Percentiles rank a stretch among this genome's conserved stretches.
phyloP scores from a whole-genome alignment of 2,888 invertebrate genomes.

The Brachypterus glaber region DNA sequence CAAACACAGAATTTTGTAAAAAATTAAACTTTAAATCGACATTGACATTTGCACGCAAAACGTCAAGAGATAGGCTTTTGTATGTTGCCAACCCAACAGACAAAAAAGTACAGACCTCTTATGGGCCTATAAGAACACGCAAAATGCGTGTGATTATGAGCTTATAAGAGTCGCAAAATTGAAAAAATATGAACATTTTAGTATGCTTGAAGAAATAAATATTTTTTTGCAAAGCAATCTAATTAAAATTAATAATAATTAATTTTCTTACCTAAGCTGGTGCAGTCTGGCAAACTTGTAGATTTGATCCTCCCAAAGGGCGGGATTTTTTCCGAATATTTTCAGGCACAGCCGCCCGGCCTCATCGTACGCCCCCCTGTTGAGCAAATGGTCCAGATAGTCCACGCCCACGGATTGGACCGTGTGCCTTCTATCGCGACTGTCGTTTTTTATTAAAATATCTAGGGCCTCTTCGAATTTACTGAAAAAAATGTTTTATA shows the following conservation, averaged over 20 bases:
- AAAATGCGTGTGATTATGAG: too few relatives aligned
- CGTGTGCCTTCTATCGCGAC: constrained; percentile 46
- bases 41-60: too few relatives aligned
- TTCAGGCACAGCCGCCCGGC: constrained; percentile 81
- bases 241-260: constrained; percentile 4
- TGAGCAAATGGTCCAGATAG: constrained; percentile 74
- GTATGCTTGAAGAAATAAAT: too few relatives aligned
- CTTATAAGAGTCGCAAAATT: too few relatives aligned
- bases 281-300: constrained; percentile 79
- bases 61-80: too few relatives aligned
- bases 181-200: too few relatives aligned
- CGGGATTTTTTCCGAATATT: constrained; percentile 72
- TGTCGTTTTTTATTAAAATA: constrained; percentile 61
- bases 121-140: too few relatives aligned
- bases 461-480: constrained; percentile 80
- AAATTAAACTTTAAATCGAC: too few relatives aligned
- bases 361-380: constrained; percentile 59
- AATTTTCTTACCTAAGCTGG: constrained; percentile 50
- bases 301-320: constrained; percentile 85
- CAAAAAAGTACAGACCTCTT: too few relatives aligned
- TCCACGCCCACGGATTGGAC: constrained; percentile 58
- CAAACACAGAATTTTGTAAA: too few relatives aligned
- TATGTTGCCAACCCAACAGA: too few relatives aligned
- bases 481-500: constrained; percentile 32
- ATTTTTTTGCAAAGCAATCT: background rate